phyloP scores from a whole-genome alignment of 2,113 vertebrate species.

The Eonycteris spelaea region DNA sequence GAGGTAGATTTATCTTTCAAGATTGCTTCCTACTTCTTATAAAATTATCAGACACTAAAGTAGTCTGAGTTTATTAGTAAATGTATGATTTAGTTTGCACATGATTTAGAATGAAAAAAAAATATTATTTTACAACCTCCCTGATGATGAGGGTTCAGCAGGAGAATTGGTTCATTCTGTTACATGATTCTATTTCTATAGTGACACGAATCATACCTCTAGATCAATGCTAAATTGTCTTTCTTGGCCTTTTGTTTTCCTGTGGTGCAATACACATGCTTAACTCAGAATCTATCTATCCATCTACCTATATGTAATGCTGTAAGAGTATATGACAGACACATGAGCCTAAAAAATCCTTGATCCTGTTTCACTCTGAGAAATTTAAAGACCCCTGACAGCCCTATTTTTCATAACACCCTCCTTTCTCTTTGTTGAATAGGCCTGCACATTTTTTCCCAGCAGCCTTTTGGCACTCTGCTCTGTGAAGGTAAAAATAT shows the following conservation, averaged over 20 bases:
- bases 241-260: neutral
- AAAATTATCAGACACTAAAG: conserved; percentile 51
- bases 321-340: neutral
- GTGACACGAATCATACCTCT: neutral
- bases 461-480: neutral
- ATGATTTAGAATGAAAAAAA: conserved; percentile 46
- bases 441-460: neutral
- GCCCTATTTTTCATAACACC: neutral
- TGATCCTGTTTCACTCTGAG: conserved; percentile 23
- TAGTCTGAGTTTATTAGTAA: conserved; percentile 59
- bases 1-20: conserved; percentile 43
- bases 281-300: neutral
- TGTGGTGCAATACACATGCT: neutral
- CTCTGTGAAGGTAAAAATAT: conserved; percentile 21
- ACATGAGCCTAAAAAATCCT: neutral
- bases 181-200: conserved; percentile 34
- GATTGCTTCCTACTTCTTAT: conserved; percentile 34
- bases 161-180: conserved; percentile 4
- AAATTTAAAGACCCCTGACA: neutral
- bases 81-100: conserved; percentile 32
- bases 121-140: neutral
- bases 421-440: neutral
- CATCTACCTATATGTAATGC: neutral
- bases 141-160: neutral
- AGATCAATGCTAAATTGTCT: neutral